Conservation (phyloP, 92 coral and sea anemone genomes). For the Actinostola sp. region DNA sequence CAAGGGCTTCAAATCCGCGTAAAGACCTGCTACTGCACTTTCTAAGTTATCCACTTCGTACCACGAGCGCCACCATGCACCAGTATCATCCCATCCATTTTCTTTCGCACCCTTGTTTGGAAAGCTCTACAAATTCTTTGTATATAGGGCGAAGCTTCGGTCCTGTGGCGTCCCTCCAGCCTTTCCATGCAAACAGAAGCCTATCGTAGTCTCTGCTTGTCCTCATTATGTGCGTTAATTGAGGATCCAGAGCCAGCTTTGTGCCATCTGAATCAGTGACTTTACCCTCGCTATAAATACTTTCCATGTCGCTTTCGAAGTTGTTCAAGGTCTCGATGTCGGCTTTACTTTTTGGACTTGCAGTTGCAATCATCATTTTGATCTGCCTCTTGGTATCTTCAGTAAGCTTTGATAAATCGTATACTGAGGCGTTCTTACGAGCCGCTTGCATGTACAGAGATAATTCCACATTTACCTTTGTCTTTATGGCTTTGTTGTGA, state of each 20-base stretch:
- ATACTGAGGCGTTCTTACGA: constrained; percentile 49
- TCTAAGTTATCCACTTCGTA: constrained; percentile 64
- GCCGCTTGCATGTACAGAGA: constrained; percentile 32
- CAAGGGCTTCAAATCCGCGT: constrained; percentile 66
- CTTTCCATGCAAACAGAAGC: constrained; percentile 74
- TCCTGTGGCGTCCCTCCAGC: constrained; percentile 89
- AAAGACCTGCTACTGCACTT: constrained; percentile 59
- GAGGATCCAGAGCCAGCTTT: constrained; percentile 69
- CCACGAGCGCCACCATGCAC: constrained; percentile 76
- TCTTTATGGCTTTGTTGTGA: constrained; percentile 26
- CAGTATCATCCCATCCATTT: constrained; percentile 55
- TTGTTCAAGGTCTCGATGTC: too few species aligned
- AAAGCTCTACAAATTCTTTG: constrained; percentile 58
- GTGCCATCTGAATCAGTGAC: too few species aligned
- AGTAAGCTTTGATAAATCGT: too few species aligned
- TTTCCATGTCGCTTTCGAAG: too few species aligned
- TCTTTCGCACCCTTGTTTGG: constrained; percentile 85
- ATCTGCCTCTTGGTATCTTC: too few species aligned
- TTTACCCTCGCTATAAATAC: too few species aligned
- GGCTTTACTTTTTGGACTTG: too few species aligned
- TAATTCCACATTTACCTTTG: constrained; percentile 32
- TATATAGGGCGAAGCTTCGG: constrained; percentile 69
- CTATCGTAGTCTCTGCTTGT: constrained; percentile 34
- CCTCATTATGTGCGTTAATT: constrained; percentile 63
- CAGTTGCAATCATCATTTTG: too few species aligned